These are phyloP conservation scores for Incurvaria masculella DNA, from an alignment of 2,888 invertebrate species.

Conservation along the genomic window DNA sequence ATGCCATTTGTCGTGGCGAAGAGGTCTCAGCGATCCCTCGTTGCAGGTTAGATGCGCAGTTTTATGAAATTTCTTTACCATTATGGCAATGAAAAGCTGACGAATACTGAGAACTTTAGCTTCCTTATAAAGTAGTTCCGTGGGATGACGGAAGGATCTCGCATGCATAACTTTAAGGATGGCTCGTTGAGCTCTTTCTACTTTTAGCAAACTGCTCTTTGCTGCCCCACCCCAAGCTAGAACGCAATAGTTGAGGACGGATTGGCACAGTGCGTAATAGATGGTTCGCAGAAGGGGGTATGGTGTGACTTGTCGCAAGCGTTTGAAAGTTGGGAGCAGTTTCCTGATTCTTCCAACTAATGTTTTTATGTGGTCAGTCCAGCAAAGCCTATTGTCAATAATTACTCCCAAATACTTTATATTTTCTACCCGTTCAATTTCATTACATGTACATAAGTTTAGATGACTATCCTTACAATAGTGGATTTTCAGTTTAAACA, in stretches of 20 bases:
- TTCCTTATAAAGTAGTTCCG: not conserved
- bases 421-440: not conserved
- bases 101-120: not conserved
- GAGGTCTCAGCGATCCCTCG: too few species aligned
- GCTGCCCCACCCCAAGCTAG: not conserved
- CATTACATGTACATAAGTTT: not conserved
- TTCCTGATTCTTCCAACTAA: not conserved
- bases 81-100: too few species aligned
- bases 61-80: too few species aligned
- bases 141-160: not conserved
- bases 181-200: slow-evolving; percentile 1
- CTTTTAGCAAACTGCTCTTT: not conserved
- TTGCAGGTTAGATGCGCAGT: too few species aligned
- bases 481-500: not conserved
- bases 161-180: not conserved
- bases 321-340: not conserved
- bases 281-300: not conserved
- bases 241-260: not conserved
- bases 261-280: slow-evolving; percentile 3
- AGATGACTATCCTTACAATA: too few species aligned
- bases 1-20: too few species aligned
- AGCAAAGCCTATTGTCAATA: slow-evolving; percentile 3
- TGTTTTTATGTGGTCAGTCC: not conserved
- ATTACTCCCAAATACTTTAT: not conserved
- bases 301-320: not conserved